Base-by-base conservation (phyloP, 1,140 invertebrate genomes). In the Popillia japonica region DNA sequence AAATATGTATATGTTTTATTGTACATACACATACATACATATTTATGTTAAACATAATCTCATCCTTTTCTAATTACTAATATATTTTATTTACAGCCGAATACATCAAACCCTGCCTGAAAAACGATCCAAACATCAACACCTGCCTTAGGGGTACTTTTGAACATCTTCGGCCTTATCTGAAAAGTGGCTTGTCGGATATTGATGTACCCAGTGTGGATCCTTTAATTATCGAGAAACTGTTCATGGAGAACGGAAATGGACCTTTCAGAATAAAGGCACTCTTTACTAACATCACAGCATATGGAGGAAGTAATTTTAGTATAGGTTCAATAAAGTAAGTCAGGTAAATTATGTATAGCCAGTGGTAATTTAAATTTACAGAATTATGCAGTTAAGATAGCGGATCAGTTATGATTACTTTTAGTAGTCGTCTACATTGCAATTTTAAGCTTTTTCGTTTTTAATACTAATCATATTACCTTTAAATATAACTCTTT, bases 201-300 rank as follows among this genome's bases (percentile, higher is more conserved):
- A 86, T 95, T 44, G 88, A 91, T 2, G 88, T 95, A 14, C 93
- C 92, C 0, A 89, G 92, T 0, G 92, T 94, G 78, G 94, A 94
- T 80, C 94, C 93, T 0, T 84, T 94, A 77, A 85, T 87, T 4
- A 93, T 95, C 48, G 90, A 92, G 11, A 88, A 90, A 77, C 87
- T 95, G 77, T 88, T 90, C 40, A 94, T 95, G 90, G 92, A 93
- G 84, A 94, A 94, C 83, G 90, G 92, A 0, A 91, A 93, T 40
- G 93, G 93, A 0, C 90, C 92, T 0, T 92, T 94, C 0, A 88
- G 92, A 44, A 90, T 95, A 6, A 90, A 90, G 9, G 93, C 93
- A 0, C 83, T 91, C 0, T 94, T 94, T 84, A 90, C 86, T 22
- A 93, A 94, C 79, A 92, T 94, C 79, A 93, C 92, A 0, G 91